Evolutionary conservation across 1,140 invertebrate genomes (phyloP), one percentile per base, ranked within the genome.

Genomic region (Paraescarpia echinospica): DNA sequence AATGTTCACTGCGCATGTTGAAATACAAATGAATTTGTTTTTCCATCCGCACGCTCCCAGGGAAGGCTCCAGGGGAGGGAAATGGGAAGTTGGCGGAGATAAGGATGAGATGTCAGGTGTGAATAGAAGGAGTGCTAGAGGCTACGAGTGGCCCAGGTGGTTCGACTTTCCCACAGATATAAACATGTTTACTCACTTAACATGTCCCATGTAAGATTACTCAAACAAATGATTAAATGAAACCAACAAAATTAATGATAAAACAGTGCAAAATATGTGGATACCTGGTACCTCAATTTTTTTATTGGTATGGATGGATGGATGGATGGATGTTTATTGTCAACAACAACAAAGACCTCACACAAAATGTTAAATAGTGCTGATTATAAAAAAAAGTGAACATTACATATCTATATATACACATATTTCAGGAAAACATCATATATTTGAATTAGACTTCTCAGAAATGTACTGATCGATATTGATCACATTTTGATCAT

Each of bases 21-120:
- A 77, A 77, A 77, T 77, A 77, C 59, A 77, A 77, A 77, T 77
- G 27, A 77, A 77, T 77, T 77, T 77, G 59, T 77, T 77, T 77
- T 77, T 6, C 59, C 22, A 18, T 77, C 59, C 22, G 59, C 14
- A 6, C 27, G 59, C 59, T 77, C 41, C 41, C 59, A 5, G 22
- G 59, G 4, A 77, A 77, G 59, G 59, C 18, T 18, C 2, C 18
- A 77, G 27, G 4, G 59, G 59, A 77, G 22, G 27, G 59, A 77
- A 51, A 77, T 18, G 59, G 59, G 59, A 77, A 77, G 59, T 31
- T 31, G 59, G 59, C 8, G 27, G 59, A 77, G 59, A 77, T 77
- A 77, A 77, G 59, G 59, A 77, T 77, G 59, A 77, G 27, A 77
- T 77, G 59, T 77, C 59, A 77, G 59, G 59, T 77, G 59, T 77